Evolutionary conservation across 2,888 invertebrate species (phyloP).

Genomic region (Brenthis daphne): DNA sequence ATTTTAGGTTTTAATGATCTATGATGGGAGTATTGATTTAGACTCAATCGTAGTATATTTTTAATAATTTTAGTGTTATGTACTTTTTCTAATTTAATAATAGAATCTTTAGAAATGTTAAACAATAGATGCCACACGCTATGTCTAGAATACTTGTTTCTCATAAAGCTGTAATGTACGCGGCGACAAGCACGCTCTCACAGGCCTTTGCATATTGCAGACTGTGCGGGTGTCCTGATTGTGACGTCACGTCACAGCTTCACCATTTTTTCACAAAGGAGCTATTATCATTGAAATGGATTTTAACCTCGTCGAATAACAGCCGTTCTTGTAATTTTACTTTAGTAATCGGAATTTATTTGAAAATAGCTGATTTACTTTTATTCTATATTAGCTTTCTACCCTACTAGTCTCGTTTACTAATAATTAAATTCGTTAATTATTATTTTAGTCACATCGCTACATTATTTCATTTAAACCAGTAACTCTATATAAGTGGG

Average conservation of each 20-base stretch:
- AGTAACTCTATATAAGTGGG: too few relatives aligned
- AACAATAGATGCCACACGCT: conserved; percentile 13
- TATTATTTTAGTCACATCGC: too few relatives aligned
- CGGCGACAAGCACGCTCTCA: conserved; percentile 27
- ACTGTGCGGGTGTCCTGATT: conserved; percentile 27
- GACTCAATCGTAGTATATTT: not conserved
- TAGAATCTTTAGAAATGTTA: not conserved
- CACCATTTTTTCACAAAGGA: conserved; percentile 27
- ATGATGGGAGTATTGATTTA: too few relatives aligned
- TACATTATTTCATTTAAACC: too few relatives aligned
- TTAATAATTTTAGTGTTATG: not conserved
- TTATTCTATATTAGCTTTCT: too few relatives aligned
- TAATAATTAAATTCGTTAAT: too few relatives aligned
- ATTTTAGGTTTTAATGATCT: not conserved
- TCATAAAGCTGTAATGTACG: conserved; percentile 31
- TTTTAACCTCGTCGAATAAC: conserved; percentile 15
- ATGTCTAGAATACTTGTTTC: conserved; percentile 14
- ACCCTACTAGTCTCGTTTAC: too few relatives aligned
- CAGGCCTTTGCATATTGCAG: conserved; percentile 31
- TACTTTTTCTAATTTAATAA: conserved; percentile 6
- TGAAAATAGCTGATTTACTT: too few relatives aligned
- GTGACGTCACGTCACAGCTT: conserved; percentile 24
- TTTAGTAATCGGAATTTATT: not conserved
- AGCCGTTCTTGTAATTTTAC: not conserved
- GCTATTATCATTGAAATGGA: conserved; percentile 28